Conservation (phyloP, 2,888 invertebrate species). For the Apoda limacodes region DNA sequence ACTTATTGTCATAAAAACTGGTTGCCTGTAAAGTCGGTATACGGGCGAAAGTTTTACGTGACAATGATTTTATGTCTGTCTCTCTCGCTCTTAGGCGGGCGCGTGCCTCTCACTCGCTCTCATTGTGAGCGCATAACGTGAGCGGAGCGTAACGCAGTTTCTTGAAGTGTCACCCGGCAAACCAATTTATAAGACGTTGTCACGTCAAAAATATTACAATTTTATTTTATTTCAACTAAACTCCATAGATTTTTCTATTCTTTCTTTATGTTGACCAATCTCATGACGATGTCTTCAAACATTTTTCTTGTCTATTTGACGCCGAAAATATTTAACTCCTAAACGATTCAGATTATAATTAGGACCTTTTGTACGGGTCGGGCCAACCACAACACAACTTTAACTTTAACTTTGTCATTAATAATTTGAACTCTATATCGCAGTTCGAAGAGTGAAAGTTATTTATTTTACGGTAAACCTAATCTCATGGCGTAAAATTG, state of each 20-base stretch:
- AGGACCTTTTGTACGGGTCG: conserved; percentile 47
- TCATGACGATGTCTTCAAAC: conserved; percentile 57
- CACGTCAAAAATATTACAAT: no score
- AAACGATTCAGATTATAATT: conserved; percentile 68
- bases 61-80: no score
- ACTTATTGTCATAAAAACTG: no score
- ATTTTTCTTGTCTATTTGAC: conserved; percentile 55
- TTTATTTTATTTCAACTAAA: no score
- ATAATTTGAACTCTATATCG: conserved; percentile 2
- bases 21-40: no score
- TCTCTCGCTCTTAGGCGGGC: no score
- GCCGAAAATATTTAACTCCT: conserved; percentile 63
- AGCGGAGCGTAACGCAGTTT: no score
- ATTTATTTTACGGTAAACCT: conserved; percentile 1
- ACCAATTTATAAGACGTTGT: no score
- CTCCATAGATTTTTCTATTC: conserved; percentile 30
- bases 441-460: neutral
- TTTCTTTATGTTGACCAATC: conserved; percentile 55
- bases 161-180: no score
- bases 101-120: no score
- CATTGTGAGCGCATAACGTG: no score
- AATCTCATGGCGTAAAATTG: conserved; percentile 15
- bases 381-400: conserved; percentile 20
- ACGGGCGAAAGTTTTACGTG: no score
- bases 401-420: conserved; percentile 2